These are phyloP conservation scores for Meriones unguiculatus DNA, from an alignment of 2,113 vertebrate genomes.

Conservation along the genomic window DNA sequence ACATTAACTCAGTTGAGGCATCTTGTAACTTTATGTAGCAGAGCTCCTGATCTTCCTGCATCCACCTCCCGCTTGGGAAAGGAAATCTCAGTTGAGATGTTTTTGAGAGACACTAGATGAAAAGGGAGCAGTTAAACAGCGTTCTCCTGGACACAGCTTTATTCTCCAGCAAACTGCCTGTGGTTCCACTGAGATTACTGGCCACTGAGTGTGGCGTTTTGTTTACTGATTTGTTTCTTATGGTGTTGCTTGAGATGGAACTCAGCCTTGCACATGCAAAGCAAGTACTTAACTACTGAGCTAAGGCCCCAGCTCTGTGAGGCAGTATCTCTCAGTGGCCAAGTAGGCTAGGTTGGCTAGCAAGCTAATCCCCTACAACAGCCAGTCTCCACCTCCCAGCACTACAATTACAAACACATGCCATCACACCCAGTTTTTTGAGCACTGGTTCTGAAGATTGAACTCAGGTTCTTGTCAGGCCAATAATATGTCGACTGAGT, in stretches of 20 bases:
- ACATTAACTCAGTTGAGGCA: not conserved
- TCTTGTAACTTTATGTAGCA: constrained; percentile 22
- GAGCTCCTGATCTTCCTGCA: not conserved
- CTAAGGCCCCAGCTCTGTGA: not conserved
- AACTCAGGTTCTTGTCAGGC: not conserved
- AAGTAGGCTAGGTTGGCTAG: not conserved
- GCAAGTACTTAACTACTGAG: not conserved
- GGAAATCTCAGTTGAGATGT: not conserved
- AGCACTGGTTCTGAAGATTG: not conserved
- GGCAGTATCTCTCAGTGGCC: not conserved
- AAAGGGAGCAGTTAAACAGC: not conserved
- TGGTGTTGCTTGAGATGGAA: not conserved
- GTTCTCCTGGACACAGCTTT: not conserved
- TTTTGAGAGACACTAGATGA: not conserved
- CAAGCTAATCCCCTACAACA: not conserved
- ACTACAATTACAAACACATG: not conserved
- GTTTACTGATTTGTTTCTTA: not conserved
- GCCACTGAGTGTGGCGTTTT: not conserved
- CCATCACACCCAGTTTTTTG: not conserved
- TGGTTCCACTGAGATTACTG: not conserved
- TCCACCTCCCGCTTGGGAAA: not conserved
- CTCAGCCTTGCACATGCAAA: not conserved
- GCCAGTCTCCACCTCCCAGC: not conserved
- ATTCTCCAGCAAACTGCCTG: not conserved
- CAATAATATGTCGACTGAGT: not conserved